Evolutionary conservation across 2,113 vertebrate species (phyloP), one percentile per base, ranked within the genome.

Genomic region (Synodontis membranacea): DNA sequence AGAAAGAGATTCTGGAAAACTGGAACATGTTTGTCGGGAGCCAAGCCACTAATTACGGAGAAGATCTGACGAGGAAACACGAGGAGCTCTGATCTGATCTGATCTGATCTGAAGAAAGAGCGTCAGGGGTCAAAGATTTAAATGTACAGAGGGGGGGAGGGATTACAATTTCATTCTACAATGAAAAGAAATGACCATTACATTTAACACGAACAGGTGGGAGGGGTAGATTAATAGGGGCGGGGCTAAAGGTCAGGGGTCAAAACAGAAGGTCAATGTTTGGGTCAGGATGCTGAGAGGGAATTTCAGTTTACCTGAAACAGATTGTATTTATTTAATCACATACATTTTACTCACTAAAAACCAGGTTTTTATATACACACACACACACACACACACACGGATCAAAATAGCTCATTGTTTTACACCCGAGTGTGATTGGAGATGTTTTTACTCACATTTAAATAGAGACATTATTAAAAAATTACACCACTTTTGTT

Each of bases 1-100:
- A 97, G 93, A 91, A 93, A n/a, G 97, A 98, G 92, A 96, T 98
- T 90, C 92, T 98, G 92, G 94, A 93, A 85, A 97, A 97, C 91
- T 98, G 97, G 97, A 97, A 97, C 93, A 97, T 98, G 97, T 98
- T 98, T 90, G 97, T 98, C 84, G 97, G 97, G 58, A 98, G 97
- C 94, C 97, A 97, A 89, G 97, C 95, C 5, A 98, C 97, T 88
- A 98, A 97, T 94, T 98, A 98, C 0, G 97, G 97, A 0, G 97
- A 98, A 89, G 97, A 98, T 90, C 93, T 98, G 86, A 98, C 96
- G 0, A 95, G 94, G 86, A 95, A 94, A 83, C 97, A 98, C 0
- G 97, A 98, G 0, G 97, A 98, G 90, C 96, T 98, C 84, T 98
- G 94, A 97, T 86, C 28, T 75, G 11, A 70, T 31, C 50, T 76